Evolutionary conservation across 2,797 vertebrate genomes (phyloP).

Genomic region (Gymnoscopelus braueri): DNA sequence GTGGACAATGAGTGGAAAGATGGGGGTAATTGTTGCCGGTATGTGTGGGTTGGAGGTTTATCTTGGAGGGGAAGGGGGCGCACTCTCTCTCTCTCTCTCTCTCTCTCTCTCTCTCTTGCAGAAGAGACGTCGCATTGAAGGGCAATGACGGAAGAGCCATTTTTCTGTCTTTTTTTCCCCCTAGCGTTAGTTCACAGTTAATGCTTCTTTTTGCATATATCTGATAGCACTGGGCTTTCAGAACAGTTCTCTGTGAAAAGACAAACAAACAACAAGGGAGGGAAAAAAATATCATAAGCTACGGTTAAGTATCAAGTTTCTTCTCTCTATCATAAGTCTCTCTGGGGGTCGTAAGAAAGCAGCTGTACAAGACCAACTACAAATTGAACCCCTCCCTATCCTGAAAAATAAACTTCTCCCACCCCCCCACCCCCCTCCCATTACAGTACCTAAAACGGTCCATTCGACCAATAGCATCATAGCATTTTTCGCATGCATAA

Average conservation of each 20-base stretch:
- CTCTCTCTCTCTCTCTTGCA: constrained; percentile 16
- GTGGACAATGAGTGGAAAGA: constrained; percentile 25
- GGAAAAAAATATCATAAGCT: constrained; percentile 64
- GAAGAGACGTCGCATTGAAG: constrained; percentile 32
- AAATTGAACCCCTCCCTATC: constrained; percentile 61
- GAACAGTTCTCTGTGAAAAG: constrained; percentile 82
- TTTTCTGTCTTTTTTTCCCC: constrained; percentile 45
- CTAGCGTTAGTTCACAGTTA: constrained; percentile 83
- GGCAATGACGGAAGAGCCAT: constrained; percentile 62
- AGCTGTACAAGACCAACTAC: constrained; percentile 72
- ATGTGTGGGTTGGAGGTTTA: constrained; percentile 1
- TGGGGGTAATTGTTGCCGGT: neutral
- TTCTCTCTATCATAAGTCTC: constrained; percentile 63
- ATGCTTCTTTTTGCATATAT: constrained; percentile 86
- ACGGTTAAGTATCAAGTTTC: constrained; percentile 65
- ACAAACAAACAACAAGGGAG: constrained; percentile 58
- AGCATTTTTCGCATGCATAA: constrained; percentile 82
- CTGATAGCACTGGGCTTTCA: constrained; percentile 81
- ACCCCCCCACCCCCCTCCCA: constrained; percentile 54
- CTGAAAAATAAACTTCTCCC: constrained; percentile 74
- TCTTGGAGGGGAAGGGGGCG: constrained; percentile 26
- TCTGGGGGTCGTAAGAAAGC: constrained; percentile 72
- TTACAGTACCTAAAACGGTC: constrained; percentile 80
- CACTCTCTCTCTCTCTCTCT: no score
- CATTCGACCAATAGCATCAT: constrained; percentile 73